Evolutionary conservation across 2,888 invertebrate species (phyloP).

Genomic region (Desoria tigrina): DNA sequence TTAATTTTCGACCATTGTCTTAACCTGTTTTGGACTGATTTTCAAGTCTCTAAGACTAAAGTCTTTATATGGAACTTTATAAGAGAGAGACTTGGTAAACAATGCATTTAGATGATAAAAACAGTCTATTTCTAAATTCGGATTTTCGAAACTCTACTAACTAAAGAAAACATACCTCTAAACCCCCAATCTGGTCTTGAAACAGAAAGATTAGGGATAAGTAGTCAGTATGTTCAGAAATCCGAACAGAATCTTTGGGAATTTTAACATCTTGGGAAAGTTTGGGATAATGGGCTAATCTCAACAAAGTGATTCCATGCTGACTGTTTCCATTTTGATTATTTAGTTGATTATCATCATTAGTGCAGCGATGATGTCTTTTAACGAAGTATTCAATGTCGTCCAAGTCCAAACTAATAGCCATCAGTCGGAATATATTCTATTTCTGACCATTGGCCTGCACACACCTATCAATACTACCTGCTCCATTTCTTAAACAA

Average conservation of each 20-base stretch:
- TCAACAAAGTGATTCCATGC: constrained; percentile 18
- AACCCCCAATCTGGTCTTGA: constrained; percentile 29
- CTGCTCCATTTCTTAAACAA: too few relatives aligned
- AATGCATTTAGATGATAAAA: too few relatives aligned
- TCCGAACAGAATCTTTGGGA: constrained; percentile 20
- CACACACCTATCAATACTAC: too few relatives aligned
- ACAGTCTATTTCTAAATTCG: too few relatives aligned
- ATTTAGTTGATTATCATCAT: background rate
- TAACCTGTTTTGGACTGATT: too few relatives aligned
- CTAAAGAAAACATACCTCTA: constrained; percentile 18
- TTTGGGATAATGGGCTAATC: constrained; percentile 30
- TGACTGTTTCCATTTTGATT: background rate
- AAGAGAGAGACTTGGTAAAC: too few relatives aligned
- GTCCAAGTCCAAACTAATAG: constrained; percentile 27
- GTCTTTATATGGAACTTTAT: too few relatives aligned
- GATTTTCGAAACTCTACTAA: too few relatives aligned
- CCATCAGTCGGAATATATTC: constrained; percentile 30
- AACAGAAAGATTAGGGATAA: constrained; percentile 28
- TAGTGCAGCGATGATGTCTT: constrained; percentile 19
- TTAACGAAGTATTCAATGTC: constrained; percentile 31
- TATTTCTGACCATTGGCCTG: too few relatives aligned
- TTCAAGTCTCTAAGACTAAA: too few relatives aligned
- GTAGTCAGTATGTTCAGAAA: constrained; percentile 37
- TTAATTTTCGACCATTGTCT: too few relatives aligned
- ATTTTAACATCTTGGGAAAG: constrained; percentile 3